These are phyloP conservation scores for Tenebrosternarchus preto DNA, from an alignment of 2,113 vertebrate species.

Conservation along the genomic window DNA sequence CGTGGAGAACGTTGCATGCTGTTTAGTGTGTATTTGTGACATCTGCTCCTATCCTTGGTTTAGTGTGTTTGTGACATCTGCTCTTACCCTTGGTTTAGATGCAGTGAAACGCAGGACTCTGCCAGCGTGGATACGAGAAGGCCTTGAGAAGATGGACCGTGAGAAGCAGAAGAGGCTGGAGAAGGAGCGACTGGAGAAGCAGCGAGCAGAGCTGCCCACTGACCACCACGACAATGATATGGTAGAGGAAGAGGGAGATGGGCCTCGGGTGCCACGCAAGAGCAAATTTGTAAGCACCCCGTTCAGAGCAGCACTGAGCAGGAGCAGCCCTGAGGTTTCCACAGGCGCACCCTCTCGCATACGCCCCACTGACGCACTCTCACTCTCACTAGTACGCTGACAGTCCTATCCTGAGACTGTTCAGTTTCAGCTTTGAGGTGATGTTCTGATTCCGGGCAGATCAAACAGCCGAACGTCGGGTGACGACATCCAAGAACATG, in stretches of 20 bases:
- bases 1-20: too few relatives aligned
- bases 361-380: not conserved
- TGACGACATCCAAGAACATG: not conserved
- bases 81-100: slow-evolving; percentile 70
- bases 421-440: not conserved
- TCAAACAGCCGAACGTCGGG: too few relatives aligned
- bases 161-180: slow-evolving; percentile 97
- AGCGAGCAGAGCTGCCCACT: slow-evolving; percentile 87
- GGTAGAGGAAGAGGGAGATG: slow-evolving; percentile 80
- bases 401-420: not conserved
- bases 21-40: too few relatives aligned
- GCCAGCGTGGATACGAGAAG: slow-evolving; percentile 98
- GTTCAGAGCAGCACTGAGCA: not conserved
- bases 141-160: slow-evolving; percentile 97
- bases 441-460: not conserved
- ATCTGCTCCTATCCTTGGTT: not conserved
- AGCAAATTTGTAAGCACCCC: slow-evolving; percentile 95
- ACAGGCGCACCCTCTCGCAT: not conserved
- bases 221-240: slow-evolving; percentile 82
- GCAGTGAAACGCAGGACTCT: slow-evolving; percentile 95
- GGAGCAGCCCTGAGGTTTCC: slow-evolving; percentile 36
- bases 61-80: slow-evolving; percentile 60
- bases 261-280: slow-evolving; percentile 88
- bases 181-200: slow-evolving; percentile 92
- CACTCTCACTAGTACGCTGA: not conserved